Conservation (phyloP, 53 echinoderm and acorn worm genomes). For the Paracentrotus lividus region DNA sequence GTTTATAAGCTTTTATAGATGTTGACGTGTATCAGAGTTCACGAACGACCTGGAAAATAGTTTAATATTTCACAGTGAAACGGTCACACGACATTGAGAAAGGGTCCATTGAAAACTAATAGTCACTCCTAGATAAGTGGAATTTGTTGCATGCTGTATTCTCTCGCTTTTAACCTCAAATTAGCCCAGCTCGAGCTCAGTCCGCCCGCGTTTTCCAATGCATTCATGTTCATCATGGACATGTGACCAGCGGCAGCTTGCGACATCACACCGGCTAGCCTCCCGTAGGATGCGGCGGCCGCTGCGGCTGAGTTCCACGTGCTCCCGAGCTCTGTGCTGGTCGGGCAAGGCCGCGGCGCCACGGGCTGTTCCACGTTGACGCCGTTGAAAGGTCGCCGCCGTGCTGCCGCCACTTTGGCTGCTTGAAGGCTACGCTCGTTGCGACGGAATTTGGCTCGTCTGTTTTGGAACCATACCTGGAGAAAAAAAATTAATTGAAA, state of each 20-base stretch:
- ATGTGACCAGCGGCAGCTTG: constrained; percentile 70
- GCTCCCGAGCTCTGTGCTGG: constrained; percentile 71
- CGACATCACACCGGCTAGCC: constrained; percentile 82
- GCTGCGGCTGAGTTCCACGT: constrained; percentile 87
- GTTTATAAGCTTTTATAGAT: neutral
- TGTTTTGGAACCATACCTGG: constrained; percentile 98
- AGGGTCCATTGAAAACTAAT: neutral
- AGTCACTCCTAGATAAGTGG: constrained; percentile 76
- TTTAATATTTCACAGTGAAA: neutral
- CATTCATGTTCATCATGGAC: constrained; percentile 72
- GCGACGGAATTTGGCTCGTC: constrained; percentile 95
- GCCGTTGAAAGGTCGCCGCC: constrained; percentile 76
- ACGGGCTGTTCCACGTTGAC: constrained; percentile 96
- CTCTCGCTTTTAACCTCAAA: constrained; percentile 79
- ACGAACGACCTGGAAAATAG: neutral
- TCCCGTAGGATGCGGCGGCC: constrained; percentile 85
- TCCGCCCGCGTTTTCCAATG: constrained; percentile 64
- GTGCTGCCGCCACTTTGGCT: constrained; percentile 73
- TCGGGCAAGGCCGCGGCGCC: constrained; percentile 89
- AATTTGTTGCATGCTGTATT: constrained; percentile 89
- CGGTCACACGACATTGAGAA: neutral
- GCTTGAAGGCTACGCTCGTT: constrained; percentile 93
- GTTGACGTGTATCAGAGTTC: neutral
- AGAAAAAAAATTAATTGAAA: neutral
- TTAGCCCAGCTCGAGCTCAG: constrained; percentile 80